Evolutionary conservation across 1,140 invertebrate species (phyloP), one percentile per base, ranked within the genome.

Genomic region (Hyles vespertilio): DNA sequence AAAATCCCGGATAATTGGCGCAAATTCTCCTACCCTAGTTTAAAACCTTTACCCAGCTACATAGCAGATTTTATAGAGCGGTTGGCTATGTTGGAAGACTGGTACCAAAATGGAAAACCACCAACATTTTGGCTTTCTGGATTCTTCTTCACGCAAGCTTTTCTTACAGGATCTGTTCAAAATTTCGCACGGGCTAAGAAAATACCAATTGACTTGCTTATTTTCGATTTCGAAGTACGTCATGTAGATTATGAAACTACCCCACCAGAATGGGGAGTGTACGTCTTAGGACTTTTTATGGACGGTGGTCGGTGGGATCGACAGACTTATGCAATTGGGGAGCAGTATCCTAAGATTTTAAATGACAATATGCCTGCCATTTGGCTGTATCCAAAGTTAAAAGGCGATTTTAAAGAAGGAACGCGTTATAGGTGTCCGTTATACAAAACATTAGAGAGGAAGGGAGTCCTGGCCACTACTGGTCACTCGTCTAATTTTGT

Each of bases 61-160:
- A 90, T 98, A 3, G 89, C 91, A 47, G 96, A 99, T 89, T 94
- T 98, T 69, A 80, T 97, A 4, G 93, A 95, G 57, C 90, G 97
- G 59, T 88, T 98, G 1, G 84, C 92, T 65, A 97, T 93, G 88
- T 92, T 95, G 36, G 84, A 95, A 76, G 89, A 92, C 36, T 98
- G 97, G 97, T 92, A 93, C 67, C 83, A 92, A 22, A 70, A 94
- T 46, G 95, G 95, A 3, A 96, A 96, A 81, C 96, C 97, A 3
- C 58, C 90, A 0, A 93, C 92, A 0, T 98, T 97, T 87, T 99
- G 97, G 98, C 90, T 99, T 3, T 97, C 97, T 0, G 97, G 97
- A 7, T 98, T 99, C 81, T 98, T 96, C 74, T 98, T 98, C 78
- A 96, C 96, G 0, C 97, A 98, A 87, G 96, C 96, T 0, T 98